Base-by-base conservation (phyloP, 2,113 vertebrate genomes). In the Macheiramphus alcinus region DNA sequence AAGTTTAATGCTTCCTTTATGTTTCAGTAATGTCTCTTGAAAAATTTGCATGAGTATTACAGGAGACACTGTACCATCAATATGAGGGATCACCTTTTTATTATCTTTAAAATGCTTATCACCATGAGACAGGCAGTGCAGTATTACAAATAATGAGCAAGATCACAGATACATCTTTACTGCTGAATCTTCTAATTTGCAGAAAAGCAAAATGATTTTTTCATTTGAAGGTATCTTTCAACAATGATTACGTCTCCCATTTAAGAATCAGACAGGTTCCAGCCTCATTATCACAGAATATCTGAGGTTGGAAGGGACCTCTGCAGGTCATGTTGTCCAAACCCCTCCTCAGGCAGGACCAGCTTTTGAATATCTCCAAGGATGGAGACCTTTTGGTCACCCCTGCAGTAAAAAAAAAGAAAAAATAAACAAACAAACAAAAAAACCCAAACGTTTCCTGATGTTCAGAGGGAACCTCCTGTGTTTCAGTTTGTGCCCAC, bases 91-190 rank as follows among this genome's bases (percentile, higher is more conserved):
- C 10, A 40, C 19, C 20, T 72, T 63, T 70, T 29, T 36, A 55
- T 52, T 34, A 53, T 11, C 63, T 27, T 38, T 6, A 22, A 68
- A 65, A 42, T 19, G 8, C 26, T 62, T 62, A 52, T 6, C 26
- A 38, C 8, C 2, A 0, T 0, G 2, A 67, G 23, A 71, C 17
- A 75, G 9, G 23, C 16, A 47, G 47, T 52, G 42, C 1, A 1
- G 36, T 26, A 62, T 23, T 40, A 45, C 3, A 71, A 59, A 15
- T 29, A 61, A 83, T 1, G 2, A 70, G 61, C 13, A 56, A 21
- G 20, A 68, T 6, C 53, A 47, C 16, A 83, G 13, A 23, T 8
- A 6, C 4, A 20, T 14, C 43, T 81, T 52, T 36, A 53, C 3
- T 38, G 38, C 22, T 78, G 38, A 42, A 92, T 21, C 27, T 34